Base-by-base conservation (phyloP, 2,888 invertebrate genomes). In the Trachelus iudaicus region DNA sequence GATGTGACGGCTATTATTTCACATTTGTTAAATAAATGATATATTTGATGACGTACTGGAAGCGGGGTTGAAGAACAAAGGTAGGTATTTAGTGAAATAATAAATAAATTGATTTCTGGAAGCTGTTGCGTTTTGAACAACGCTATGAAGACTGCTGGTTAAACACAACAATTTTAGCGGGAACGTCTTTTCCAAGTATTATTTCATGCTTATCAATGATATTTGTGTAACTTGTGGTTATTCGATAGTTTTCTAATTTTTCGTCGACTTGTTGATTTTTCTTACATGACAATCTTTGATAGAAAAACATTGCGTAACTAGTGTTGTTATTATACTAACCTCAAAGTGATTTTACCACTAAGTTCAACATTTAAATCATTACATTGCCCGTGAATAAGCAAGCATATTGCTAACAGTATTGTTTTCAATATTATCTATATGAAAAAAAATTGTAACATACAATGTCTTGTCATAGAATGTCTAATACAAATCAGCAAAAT, bases 401-500 rank as follows among this genome's bases (percentile, higher is more conserved):
- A 56, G 23, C 9, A 56, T 56, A 56, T 56, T 56, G 40, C 23
- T 56, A 11, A 23, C 23, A 6, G 30, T 34, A 30, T 71, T 30
- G 23, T 71, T 71, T 34, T 11, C 15, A 31, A 71, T 3, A 34
- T 56, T 15, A 56, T 56, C 2, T 23, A 9, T 56, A 56, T 56
- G 23, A 23, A 15, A 6, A 6, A 23, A 15, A 40, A 15, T 37
- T n/a, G 11, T 56, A 56, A 23, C 23, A 23, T 23, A 69, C 15
- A 69, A 23, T 30, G 1, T 75, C 71, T 31, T 11, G 68, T 71
- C 73, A 2, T 30, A 83, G 79, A 37, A 84, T 84, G 84, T 56
- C 79, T 12, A 75, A 71, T 11, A 40, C 68, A 76, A 81, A 80
- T 77, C 69, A 76, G 13, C 30, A 33, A 11, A 81, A 78, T 33